Conservation (phyloP, 2,113 vertebrate species). For the Sinocyclocheilus anshuiensis region DNA sequence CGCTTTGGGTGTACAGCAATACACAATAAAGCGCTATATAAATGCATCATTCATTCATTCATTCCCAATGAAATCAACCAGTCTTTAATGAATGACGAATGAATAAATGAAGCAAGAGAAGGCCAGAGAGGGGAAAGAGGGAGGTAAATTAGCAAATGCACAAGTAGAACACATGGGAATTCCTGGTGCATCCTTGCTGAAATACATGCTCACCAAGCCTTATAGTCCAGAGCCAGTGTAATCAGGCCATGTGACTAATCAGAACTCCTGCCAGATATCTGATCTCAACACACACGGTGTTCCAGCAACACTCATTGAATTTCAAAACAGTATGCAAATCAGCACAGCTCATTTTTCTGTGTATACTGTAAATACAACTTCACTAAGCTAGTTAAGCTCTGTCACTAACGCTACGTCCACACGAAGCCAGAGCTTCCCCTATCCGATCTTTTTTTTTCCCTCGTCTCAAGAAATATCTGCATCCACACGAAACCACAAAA, state of each 20-base stretch:
- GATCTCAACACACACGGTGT: not conserved
- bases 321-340: slow-evolving; percentile 17
- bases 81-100: slow-evolving; percentile 3
- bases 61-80: slow-evolving; percentile 11
- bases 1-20: no score
- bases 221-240: not conserved
- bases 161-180: slow-evolving; percentile 2
- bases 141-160: slow-evolving; percentile 10
- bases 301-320: not conserved
- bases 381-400: not conserved
- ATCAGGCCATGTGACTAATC: not conserved
- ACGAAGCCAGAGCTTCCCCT: no score
- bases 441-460: no score
- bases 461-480: no score
- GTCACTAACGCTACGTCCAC: no score
- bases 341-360: not conserved
- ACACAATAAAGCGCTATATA: no score
- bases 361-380: not conserved
- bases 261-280: not conserved
- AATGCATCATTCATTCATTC: no score
- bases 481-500: no score
- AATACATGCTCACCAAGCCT: not conserved
- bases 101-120: slow-evolving; percentile 12
- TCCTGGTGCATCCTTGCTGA: not conserved
- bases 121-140: not conserved